Percentiles rank a stretch among this genome's conserved stretches.
phyloP scores from a whole-genome alignment of 2,113 vertebrate genomes.

The Corvus cornix region DNA sequence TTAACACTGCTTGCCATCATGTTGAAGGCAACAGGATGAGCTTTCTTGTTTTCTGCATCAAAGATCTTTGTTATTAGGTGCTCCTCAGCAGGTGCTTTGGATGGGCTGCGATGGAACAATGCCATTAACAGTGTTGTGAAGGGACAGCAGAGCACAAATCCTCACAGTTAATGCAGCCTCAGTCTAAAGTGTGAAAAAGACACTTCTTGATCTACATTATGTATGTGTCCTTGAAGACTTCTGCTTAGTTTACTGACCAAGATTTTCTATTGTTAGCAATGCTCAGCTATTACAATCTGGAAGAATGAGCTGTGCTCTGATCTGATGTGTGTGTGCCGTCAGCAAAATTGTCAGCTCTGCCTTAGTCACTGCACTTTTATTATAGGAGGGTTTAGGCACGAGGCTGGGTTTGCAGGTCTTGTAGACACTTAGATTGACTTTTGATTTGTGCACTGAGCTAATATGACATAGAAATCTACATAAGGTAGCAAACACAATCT shows the following conservation, averaged over 20 bases:
- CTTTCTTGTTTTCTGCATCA: not conserved
- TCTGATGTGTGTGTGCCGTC: not conserved
- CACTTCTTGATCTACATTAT: not conserved
- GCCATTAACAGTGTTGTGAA: not conserved
- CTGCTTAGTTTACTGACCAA: conserved; percentile 6
- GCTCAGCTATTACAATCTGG: conserved; percentile 1
- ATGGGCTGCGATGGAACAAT: not conserved
- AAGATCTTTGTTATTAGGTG: not conserved
- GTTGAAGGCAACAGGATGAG: not conserved
- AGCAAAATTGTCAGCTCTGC: conserved; percentile 23
- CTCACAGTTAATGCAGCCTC: not conserved
- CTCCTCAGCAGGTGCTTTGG: not conserved
- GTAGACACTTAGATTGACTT: not conserved
- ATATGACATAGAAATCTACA: not conserved
- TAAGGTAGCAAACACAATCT: not conserved
- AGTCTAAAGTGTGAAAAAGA: not conserved
- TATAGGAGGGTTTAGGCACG: not conserved
- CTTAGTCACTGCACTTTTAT: conserved; percentile 9
- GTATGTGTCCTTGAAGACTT: conserved; percentile 23
- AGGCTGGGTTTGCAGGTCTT: not conserved
- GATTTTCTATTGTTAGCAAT: conserved; percentile 42
- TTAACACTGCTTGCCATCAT: not conserved
- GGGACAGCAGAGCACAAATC: not conserved
- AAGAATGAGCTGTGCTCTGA: not conserved
- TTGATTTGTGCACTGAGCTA: not conserved